Evolutionary conservation across 2,888 invertebrate genomes (phyloP).

Genomic region (Habroteleia sp.): DNA sequence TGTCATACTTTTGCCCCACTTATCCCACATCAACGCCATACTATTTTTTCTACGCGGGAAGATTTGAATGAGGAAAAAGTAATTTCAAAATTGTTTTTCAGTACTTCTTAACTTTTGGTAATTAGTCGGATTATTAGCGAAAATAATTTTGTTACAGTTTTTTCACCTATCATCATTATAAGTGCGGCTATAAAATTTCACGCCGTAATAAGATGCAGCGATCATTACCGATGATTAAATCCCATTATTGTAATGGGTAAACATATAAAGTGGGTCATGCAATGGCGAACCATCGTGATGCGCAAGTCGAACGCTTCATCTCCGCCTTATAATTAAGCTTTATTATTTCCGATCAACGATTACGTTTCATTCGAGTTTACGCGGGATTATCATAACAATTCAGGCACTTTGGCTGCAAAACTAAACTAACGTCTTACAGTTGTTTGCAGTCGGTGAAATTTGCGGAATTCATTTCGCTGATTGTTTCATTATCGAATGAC

Average conservation of each 20-base stretch:
- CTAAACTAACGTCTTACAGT: not conserved
- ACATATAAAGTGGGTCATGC: conserved; percentile 56
- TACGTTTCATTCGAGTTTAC: conserved; percentile 28
- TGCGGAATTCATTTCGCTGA: not conserved
- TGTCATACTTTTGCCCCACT: too few species aligned
- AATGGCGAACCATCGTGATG: conserved; percentile 15
- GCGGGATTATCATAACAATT: conserved; percentile 38
- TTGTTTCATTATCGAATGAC: too few species aligned
- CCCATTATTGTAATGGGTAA: conserved; percentile 60
- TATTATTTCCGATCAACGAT: conserved; percentile 50
- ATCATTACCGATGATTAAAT: conserved; percentile 58
- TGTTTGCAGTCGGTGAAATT: conserved; percentile 2
- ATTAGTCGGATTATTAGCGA: conserved; percentile 48
- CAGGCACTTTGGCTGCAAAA: not conserved
- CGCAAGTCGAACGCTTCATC: conserved; percentile 33
- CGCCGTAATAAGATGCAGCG: conserved; percentile 60
- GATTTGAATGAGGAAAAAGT: too few species aligned
- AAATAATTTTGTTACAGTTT: conserved; percentile 51
- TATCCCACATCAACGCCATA: too few species aligned
- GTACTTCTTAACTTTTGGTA: conserved; percentile 33
- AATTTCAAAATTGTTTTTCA: too few species aligned
- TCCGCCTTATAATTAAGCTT: conserved; percentile 53
- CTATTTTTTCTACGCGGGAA: too few species aligned
- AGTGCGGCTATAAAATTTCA: conserved; percentile 59
- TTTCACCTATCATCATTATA: conserved; percentile 34